Evolutionary conservation across 2,888 invertebrate genomes (phyloP), one percentile per base, ranked within the genome.

Genomic region (Argynnis bischoffii): DNA sequence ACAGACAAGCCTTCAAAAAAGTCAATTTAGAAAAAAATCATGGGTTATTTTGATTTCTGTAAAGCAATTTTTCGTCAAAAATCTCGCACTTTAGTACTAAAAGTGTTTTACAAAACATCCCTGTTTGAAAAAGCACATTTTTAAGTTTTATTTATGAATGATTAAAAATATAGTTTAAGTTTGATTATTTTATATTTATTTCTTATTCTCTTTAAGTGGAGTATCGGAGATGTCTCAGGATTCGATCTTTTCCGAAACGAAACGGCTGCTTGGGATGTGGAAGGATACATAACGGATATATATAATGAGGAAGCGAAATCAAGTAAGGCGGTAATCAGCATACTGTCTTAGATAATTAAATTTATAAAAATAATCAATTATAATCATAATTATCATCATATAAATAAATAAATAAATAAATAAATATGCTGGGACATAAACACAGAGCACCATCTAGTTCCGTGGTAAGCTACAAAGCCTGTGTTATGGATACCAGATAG

Each of bases 261-360:
- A 76, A 86, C 91, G 1, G 75, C 93, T 11, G 93, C 94, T 21
- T 94, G 95, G 87, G 88, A 92, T n/a, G 88, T 89, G 0, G 94
- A 94, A 11, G 91, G 91, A 46, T 97, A 97, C 77, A 92, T 95
- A 13, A 97, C 97, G 0, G 95, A 96, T 77, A 79, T 96, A 48
- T 94, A 96, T 70, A 95, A 95, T 1, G 80, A 93, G 15, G 95
- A 95, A 79, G 95, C 96, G 0, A 90, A 94, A 54, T 88, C 93
- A 63, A 83, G 93, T 93, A 80, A 83, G 82, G 35, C 35, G 35
- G 35, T 41, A 11, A 41, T 41, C 35, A 41, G 11, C 35, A 41
- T 8, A 41, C 8, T 41, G 11, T 35, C 11, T 46, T 47, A 21
- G 13, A 31, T 50, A 31, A 3, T 6, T 1, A 48, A 59, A 11